These are phyloP conservation scores for Drosophila navojoa DNA, from an alignment of 1,140 invertebrate species.

Conservation along the genomic window DNA sequence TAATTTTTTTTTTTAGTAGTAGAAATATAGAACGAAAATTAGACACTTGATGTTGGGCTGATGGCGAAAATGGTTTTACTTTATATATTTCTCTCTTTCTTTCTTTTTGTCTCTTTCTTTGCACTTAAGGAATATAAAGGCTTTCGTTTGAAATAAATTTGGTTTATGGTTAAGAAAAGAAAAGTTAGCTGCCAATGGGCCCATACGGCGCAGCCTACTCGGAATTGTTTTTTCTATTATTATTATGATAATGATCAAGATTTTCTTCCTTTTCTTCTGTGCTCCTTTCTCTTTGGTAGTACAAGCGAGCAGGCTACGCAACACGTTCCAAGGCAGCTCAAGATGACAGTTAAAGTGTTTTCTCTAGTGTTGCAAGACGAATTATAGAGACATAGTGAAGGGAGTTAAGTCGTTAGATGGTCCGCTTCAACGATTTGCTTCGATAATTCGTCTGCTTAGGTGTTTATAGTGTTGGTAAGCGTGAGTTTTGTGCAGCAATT, in stretches of 20 bases:
- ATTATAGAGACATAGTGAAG: neutral
- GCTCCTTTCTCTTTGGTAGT: neutral
- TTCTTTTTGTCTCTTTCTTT: neutral
- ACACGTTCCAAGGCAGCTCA: conserved; percentile 2
- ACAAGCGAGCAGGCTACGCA: conserved; percentile 5
- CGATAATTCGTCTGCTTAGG: conserved; percentile 1
- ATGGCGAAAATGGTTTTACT: neutral
- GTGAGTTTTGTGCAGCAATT: conserved; percentile 59
- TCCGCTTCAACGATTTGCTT: neutral
- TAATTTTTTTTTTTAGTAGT: conserved; percentile 30
- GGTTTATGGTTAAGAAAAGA: neutral
- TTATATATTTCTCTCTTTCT: neutral
- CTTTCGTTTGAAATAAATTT: conserved; percentile 1
- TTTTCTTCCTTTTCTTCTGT: neutral
- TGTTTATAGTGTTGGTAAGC: conserved; percentile 65
- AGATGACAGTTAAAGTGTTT: conserved; percentile 39
- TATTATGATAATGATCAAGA: neutral
- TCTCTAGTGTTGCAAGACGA: conserved; percentile 24
- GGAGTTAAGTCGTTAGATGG: neutral
- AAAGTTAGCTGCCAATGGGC: conserved; percentile 5
- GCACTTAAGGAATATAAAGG: neutral
- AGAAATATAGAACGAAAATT: conserved; percentile 45
- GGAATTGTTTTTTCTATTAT: conserved; percentile 13
- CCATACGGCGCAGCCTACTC: conserved; percentile 51
- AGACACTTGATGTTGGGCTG: conserved; percentile 22